Conservation (phyloP, 1,140 invertebrate species). For the Aphis gossypii region DNA sequence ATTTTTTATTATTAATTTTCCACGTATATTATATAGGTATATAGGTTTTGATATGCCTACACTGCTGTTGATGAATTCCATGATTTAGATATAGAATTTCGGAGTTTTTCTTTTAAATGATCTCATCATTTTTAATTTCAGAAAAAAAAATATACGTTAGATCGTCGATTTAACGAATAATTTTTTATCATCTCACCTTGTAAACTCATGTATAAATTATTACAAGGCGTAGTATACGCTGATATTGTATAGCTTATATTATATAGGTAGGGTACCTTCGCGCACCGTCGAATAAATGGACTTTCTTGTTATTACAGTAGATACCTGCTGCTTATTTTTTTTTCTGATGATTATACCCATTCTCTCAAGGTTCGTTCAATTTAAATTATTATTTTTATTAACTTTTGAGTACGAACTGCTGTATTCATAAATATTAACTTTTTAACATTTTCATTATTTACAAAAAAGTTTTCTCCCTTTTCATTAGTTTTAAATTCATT, state of each 20-base stretch:
- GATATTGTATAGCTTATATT: background rate
- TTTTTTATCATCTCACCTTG: background rate
- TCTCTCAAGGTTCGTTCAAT: background rate
- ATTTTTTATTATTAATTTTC: background rate
- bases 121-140: constrained; percentile 5
- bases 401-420: constrained; percentile 7
- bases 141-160: background rate
- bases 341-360: background rate
- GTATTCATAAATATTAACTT: background rate
- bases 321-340: background rate
- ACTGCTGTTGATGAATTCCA: background rate
- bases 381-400: constrained; percentile 19
- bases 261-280: background rate
- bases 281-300: background rate
- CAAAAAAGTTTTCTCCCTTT: constrained; percentile 32
- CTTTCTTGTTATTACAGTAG: background rate
- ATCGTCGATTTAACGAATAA: constrained; percentile 10
- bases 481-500: constrained; percentile 36
- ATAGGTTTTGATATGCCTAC: background rate
- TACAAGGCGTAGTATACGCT: background rate
- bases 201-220: background rate
- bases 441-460: constrained; percentile 23
- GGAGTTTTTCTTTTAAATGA: background rate
- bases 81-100: background rate
- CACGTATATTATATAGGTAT: background rate